Evolutionary conservation across 2,888 invertebrate genomes (phyloP).

Genomic region (Apamea epomidion): DNA sequence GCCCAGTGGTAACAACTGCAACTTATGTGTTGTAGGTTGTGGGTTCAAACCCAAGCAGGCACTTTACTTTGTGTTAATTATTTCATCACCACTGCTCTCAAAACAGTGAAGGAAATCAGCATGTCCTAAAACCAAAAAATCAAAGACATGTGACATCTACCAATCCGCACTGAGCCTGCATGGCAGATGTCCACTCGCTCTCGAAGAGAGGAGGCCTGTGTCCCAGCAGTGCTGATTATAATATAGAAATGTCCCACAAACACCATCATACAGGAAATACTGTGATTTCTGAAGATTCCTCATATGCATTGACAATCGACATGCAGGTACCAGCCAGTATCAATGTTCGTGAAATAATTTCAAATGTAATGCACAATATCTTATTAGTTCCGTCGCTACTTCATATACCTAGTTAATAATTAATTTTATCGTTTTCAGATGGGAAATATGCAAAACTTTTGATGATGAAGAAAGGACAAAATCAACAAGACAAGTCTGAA

Average conservation of each 20-base stretch:
- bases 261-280: constrained; percentile 4
- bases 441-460: constrained; percentile 78
- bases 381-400: background rate
- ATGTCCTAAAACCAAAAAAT: background rate
- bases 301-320: background rate
- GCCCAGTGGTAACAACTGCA: background rate
- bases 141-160: background rate
- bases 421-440: constrained; percentile 71
- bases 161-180: background rate
- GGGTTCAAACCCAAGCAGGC: no score
- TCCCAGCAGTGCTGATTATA: background rate
- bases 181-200: background rate
- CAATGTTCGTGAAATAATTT: background rate
- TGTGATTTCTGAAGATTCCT: background rate
- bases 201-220: no score
- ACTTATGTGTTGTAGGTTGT: background rate
- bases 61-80: no score
- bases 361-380: background rate
- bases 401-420: background rate
- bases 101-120: no score
- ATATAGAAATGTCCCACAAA: background rate
- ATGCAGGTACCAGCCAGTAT: background rate
- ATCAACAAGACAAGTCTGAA: constrained; percentile 66
- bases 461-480: constrained; percentile 78
- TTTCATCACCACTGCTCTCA: no score